Base-by-base conservation (phyloP, 2,113 vertebrate species). In the Strix aluco region DNA sequence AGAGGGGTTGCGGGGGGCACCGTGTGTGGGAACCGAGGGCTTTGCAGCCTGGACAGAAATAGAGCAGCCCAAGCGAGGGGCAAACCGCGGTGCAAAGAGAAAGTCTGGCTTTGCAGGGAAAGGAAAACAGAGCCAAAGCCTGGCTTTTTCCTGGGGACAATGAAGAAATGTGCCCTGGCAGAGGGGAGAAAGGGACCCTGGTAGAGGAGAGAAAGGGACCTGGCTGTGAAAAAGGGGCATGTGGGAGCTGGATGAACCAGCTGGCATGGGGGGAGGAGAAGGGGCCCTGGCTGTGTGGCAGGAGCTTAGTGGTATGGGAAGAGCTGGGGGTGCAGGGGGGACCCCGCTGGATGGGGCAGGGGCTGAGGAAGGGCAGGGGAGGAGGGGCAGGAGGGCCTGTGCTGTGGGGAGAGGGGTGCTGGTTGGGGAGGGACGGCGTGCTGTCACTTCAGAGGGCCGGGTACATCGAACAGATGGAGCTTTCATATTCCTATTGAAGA, bases 401-500 rank as follows among this genome's bases (percentile, higher is more conserved):
- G 47, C 84, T 25, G 27, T 2, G 34, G 54, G 72, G 75, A 86
- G 5, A 69, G 67, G 85, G 84, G 29, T 59, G 81, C 93, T 75
- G 91, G 77, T 66, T 92, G 95, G 81, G 91, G 96, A 86, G 87
- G 73, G 77, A 62, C 38, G 1, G 77, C 8, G 1, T 3, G 1
- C 34, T 94, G 94, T 91, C 96, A 97, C 96, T 95, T 97, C 96
- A 96, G 73, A 96, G 69, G 87, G 78, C 78, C 0, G 42, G 18
- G 54, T 36, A 89, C 49, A 0, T 66, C 0, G 96, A 97, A 97
- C 97, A 98, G 97, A 98, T 98, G 97, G 97, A 97, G 94, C 88
- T 97, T 96, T 96, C 97, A 69, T 93, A 97, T 97, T 97, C 94
- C 90, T 97, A 95, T 84, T 98, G 97, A 98, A 97, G 97, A 98